These are phyloP conservation scores for Neoascia interrupta DNA, from an alignment of 2,888 invertebrate species.

Conservation along the genomic window DNA sequence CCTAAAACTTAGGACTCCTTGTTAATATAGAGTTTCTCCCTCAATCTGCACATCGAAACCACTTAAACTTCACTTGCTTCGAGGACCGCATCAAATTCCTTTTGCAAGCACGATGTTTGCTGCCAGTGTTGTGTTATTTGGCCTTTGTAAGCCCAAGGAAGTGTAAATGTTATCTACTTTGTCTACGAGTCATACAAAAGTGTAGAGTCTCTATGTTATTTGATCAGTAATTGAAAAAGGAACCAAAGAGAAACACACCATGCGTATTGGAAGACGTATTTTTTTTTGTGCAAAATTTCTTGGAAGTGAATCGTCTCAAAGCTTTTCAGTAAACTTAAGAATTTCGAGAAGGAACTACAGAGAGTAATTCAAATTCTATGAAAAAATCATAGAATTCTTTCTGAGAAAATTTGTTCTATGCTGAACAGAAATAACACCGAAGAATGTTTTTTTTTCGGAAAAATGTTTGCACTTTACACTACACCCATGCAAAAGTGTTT, in stretches of 20 bases:
- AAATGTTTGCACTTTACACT: neutral
- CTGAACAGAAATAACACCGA: too few species aligned
- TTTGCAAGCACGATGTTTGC: constrained; percentile 23
- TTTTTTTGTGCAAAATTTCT: constrained; percentile 15
- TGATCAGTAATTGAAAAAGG: constrained; percentile 53
- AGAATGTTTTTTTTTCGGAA: neutral
- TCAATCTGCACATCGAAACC: constrained; percentile 19
- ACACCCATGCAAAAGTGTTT: too few species aligned
- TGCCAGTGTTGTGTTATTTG: neutral
- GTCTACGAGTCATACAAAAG: neutral
- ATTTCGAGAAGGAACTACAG: too few species aligned
- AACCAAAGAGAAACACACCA: too few species aligned
- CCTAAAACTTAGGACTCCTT: neutral
- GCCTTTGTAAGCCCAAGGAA: constrained; percentile 14
- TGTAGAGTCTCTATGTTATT: constrained; percentile 49
- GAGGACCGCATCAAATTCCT: constrained; percentile 34
- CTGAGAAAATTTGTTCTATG: too few species aligned
- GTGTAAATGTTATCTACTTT: constrained; percentile 30
- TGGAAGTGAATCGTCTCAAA: constrained; percentile 11
- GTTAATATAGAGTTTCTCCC: neutral
- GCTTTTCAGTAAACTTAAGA: constrained; percentile 20
- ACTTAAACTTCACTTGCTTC: constrained; percentile 24
- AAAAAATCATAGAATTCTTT: too few species aligned
- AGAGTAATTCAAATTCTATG: too few species aligned
- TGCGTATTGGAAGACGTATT: neutral